phyloP scores from a whole-genome alignment of 2,888 invertebrate genomes.

The Diaphora mendica region DNA sequence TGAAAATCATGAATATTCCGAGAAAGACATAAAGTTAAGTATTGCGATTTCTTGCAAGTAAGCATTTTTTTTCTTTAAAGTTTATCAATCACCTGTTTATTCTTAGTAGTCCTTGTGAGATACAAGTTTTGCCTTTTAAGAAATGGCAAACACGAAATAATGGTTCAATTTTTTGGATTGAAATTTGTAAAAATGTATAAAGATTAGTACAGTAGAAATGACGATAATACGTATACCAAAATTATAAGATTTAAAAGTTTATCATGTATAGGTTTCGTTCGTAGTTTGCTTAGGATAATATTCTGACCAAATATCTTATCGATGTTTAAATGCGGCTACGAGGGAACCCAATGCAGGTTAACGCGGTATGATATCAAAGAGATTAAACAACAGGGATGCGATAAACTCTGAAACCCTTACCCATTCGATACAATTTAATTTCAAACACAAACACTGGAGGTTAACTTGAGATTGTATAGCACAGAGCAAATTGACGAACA shows the following conservation, averaged over 20 bases:
- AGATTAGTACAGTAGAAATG: background rate
- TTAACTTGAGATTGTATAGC: constrained; percentile 25
- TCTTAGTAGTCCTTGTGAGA: too few species aligned
- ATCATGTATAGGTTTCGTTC: background rate
- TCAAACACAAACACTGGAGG: constrained; percentile 23
- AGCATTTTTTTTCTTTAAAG: too few species aligned
- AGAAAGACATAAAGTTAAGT: too few species aligned
- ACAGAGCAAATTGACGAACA: constrained; percentile 26
- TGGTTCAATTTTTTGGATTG: background rate
- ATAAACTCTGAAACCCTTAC: constrained; percentile 23
- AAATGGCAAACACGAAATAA: background rate
- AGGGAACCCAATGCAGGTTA: background rate
- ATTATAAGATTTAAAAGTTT: background rate
- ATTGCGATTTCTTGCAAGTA: too few species aligned
- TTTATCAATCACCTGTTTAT: too few species aligned
- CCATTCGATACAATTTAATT: constrained; percentile 34
- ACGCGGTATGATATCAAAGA: constrained; percentile 28
- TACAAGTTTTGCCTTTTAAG: too few species aligned
- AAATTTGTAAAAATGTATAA: background rate
- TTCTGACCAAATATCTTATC: background rate
- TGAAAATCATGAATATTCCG: background rate
- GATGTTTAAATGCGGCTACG: background rate
- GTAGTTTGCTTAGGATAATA: background rate
- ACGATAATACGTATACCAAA: background rate
- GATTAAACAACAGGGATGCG: constrained; percentile 33